These are phyloP conservation scores for Brachyptera putata DNA, from an alignment of 2,888 invertebrate genomes.

Conservation along the genomic window DNA sequence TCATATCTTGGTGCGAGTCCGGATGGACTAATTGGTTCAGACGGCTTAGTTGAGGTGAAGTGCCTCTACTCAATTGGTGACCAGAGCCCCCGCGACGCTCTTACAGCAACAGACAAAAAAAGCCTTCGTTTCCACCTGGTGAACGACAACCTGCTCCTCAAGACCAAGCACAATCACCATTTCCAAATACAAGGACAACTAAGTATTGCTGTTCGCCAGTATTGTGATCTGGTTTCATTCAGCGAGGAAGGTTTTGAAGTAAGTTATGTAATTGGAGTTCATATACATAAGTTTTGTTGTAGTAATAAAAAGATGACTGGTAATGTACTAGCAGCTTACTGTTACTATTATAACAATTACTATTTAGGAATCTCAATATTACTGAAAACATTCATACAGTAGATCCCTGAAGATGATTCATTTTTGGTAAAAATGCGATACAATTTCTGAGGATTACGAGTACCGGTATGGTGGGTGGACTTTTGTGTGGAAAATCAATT, in stretches of 20 bases:
- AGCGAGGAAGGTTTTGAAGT: slow-evolving; percentile 3
- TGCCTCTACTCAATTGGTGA: slow-evolving; percentile 7
- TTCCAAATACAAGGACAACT: slow-evolving; percentile 5
- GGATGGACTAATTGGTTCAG: background rate
- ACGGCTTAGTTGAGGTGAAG: slow-evolving; percentile 13
- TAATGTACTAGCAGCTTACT: no score
- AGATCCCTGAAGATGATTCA: no score
- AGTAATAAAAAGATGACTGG: no score
- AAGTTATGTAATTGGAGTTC: background rate
- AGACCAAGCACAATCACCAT: background rate
- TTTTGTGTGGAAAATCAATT: no score
- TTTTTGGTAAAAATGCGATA: no score
- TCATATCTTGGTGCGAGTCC: slow-evolving; percentile 14
- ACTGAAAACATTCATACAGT: no score
- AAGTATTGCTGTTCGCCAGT: background rate
- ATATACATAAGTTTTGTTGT: no score
- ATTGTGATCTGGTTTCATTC: background rate
- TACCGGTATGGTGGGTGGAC: no score
- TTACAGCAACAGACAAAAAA: no score
- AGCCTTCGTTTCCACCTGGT: background rate
- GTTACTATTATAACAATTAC: no score
- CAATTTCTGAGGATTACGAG: no score
- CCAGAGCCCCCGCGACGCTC: slow-evolving; percentile 7
- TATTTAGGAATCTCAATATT: no score
- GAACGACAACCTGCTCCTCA: background rate